A percentile compares a stretch with the other conserved stretches of the same genome.
Evolutionary conservation across 2,113 vertebrate genomes (phyloP).

Genomic region (Todiramphus chloris): DNA sequence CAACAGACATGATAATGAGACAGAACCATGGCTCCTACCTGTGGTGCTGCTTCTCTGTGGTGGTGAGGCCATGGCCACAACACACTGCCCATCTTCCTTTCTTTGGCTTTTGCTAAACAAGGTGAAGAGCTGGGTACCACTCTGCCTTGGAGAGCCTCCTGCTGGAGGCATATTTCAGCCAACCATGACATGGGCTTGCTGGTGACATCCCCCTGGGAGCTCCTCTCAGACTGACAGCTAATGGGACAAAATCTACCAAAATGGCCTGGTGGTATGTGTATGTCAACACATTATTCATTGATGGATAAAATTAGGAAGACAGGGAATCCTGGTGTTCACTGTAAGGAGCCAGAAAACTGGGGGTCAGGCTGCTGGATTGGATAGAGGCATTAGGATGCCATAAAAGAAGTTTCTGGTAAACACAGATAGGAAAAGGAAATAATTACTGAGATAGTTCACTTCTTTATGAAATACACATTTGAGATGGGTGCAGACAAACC

Average conservation of each 20-base stretch:
- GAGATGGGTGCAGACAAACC: neutral
- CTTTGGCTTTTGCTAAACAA: neutral
- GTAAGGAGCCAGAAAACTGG: neutral
- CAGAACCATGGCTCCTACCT: neutral
- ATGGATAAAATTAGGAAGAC: neutral
- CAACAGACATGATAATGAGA: neutral
- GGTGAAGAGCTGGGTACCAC: neutral
- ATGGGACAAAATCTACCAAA: neutral
- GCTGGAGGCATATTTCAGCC: neutral
- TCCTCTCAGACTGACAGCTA: neutral
- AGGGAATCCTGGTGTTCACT: neutral
- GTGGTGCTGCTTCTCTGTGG: neutral
- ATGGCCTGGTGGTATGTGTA: neutral
- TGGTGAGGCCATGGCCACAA: rapidly evolving
- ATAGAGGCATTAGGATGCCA: neutral
- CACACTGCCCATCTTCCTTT: neutral
- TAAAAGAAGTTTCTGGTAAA: neutral
- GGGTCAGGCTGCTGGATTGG: neutral
- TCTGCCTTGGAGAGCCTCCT: neutral
- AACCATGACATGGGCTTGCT: neutral
- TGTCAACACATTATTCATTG: neutral
- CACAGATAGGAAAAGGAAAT: neutral
- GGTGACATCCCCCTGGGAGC: rapidly evolving
- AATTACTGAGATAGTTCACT: neutral
- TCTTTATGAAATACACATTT: neutral